phyloP scores from a whole-genome alignment of 1,140 invertebrate species.

The Drosophila kikkawai region DNA sequence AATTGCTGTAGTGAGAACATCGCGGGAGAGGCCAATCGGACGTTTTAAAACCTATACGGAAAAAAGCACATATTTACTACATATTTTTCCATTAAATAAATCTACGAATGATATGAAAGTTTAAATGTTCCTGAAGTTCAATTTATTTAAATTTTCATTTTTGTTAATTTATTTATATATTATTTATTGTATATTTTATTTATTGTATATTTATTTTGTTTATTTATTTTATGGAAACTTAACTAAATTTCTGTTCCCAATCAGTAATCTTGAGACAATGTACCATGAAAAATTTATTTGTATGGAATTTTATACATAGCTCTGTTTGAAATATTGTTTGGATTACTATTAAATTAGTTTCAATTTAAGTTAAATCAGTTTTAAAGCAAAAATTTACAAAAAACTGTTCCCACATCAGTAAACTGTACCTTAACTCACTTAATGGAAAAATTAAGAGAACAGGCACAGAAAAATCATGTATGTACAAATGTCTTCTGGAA shows the following conservation, averaged over 20 bases:
- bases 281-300: background rate
- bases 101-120: background rate
- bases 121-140: background rate
- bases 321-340: no score
- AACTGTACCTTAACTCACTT: background rate
- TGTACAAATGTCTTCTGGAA: no score
- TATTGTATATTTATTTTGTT: background rate
- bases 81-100: background rate
- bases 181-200: background rate
- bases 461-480: background rate
- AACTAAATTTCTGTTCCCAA: background rate
- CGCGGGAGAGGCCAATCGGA: background rate
- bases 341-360: no score
- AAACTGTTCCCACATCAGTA: background rate
- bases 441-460: background rate
- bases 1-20: constrained; percentile 81
- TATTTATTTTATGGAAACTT: no score
- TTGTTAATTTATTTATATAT: background rate
- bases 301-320: no score
- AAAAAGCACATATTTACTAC: background rate
- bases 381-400: background rate
- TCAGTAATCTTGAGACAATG: background rate
- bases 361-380: no score
- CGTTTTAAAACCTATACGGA: background rate
- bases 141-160: background rate